phyloP scores from a whole-genome alignment of 2,113 vertebrate genomes.

The Columba janthina region DNA sequence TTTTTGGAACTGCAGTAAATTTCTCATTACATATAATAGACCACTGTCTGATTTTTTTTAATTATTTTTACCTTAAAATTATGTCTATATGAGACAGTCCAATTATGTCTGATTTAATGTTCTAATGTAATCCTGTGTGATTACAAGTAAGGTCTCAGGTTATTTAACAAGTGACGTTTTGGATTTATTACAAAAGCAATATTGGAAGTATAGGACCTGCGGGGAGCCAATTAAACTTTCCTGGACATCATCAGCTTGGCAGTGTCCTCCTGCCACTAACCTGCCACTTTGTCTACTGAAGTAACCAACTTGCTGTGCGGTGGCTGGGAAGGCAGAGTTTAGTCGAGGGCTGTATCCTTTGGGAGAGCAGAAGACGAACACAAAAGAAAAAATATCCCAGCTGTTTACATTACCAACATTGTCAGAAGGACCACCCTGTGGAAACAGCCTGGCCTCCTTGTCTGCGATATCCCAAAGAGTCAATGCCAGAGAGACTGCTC shows the following conservation, averaged over 20 bases:
- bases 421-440: background rate
- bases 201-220: conserved; percentile 21
- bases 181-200: conserved; percentile 30
- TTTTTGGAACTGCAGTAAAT: conserved; percentile 55
- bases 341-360: background rate
- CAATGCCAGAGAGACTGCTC: background rate
- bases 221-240: conserved; percentile 55
- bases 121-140: conserved; percentile 56
- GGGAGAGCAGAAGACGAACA: background rate
- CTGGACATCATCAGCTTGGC: conserved; percentile 10
- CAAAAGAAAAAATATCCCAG: background rate
- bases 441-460: background rate
- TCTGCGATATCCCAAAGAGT: background rate
- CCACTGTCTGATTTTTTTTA: background rate
- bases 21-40: conserved; percentile 28
- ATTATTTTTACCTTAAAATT: conserved; percentile 53
- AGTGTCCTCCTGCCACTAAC: conserved; percentile 1
- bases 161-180: conserved; percentile 47
- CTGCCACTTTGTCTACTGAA: background rate
- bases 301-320: background rate
- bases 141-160: conserved; percentile 50
- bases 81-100: conserved; percentile 56
- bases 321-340: background rate
- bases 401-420: background rate
- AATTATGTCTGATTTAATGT: conserved; percentile 66